These are phyloP conservation scores for Aphelocoma californica DNA, from an alignment of 2,797 vertebrate genomes.

Conservation along the genomic window DNA sequence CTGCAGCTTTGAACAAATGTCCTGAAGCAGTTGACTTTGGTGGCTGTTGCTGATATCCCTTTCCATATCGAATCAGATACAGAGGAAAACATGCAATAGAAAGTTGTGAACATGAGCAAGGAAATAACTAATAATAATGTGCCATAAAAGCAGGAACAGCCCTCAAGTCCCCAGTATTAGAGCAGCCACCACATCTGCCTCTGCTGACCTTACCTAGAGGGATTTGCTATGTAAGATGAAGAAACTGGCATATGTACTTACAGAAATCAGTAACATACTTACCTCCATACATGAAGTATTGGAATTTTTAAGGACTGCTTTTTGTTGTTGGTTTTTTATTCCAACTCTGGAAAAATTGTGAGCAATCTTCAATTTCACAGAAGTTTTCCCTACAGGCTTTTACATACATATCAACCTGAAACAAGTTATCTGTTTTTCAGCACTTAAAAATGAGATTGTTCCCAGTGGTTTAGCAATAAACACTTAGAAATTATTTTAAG, in stretches of 20 bases:
- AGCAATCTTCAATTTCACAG: background rate
- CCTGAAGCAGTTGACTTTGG: background rate
- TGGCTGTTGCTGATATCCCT: background rate
- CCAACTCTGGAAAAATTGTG: background rate
- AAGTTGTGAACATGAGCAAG: background rate
- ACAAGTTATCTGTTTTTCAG: background rate
- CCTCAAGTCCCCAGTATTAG: background rate
- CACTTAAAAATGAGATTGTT: background rate
- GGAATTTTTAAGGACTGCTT: background rate
- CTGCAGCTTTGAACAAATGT: background rate
- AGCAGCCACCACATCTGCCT: background rate
- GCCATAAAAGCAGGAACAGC: background rate
- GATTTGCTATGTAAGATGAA: background rate
- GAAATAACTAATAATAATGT: background rate
- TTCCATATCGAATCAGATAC: background rate
- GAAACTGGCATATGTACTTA: background rate
- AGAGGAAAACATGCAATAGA: rapidly evolving
- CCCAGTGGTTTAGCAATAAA: background rate
- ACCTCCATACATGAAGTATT: background rate
- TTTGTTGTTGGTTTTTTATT: background rate
- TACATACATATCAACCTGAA: background rate
- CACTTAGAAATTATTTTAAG: background rate
- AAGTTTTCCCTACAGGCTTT: background rate
- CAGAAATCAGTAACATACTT: background rate
- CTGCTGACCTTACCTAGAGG: background rate